Base-by-base conservation (phyloP, 2,888 invertebrate genomes). In the Tuta absoluta region DNA sequence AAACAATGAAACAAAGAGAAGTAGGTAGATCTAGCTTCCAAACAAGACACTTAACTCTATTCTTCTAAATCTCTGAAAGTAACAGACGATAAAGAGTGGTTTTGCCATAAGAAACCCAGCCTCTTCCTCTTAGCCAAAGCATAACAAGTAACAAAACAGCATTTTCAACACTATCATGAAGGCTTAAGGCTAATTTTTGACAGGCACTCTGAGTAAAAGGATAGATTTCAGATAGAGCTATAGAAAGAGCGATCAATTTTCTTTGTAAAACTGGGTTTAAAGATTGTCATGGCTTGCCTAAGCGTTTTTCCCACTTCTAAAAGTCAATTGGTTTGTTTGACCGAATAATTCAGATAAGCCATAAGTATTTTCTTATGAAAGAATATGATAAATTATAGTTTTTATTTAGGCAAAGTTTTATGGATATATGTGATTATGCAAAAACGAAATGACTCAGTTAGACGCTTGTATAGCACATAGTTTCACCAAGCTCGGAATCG, bases 121-220 rank as follows among this genome's bases (percentile, higher is more conserved):
- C 33, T 45, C 38, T 60, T 41, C 69, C 71, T 71, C 72, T 71
- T n/a, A 60, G 2, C 11, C 58, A n/a, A 19, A 21, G 17, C 21
- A 33, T 5, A 21, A 17, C 37, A 19, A 23, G 58, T 56, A 21
- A 45, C 14, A 5, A 51, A 14, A 53, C 14, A 33, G 69, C 74
- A 78, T 74, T 76, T 65, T 66, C 63, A 72, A 76, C 79, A 74
- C 72, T 83, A 75, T 74, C 62, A 53, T 66, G 59, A 64, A 63
- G 12, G n/a, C 33, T 71, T 79, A 79, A 70, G 73, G 78, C 76
- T 62, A 69, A 72, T 63, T 79, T 81, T 80, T 63, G 71, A 67
- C 66, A 65, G 72, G 21, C 69, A 64, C 62, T 67, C 71, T 65
- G 67, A 63, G 56, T 63, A 62, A 41, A 63, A 69, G 67, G 63